These are phyloP conservation scores for Cyphomyrus plagiostoma DNA, from an alignment of 2,113 vertebrate genomes.

Conservation along the genomic window DNA sequence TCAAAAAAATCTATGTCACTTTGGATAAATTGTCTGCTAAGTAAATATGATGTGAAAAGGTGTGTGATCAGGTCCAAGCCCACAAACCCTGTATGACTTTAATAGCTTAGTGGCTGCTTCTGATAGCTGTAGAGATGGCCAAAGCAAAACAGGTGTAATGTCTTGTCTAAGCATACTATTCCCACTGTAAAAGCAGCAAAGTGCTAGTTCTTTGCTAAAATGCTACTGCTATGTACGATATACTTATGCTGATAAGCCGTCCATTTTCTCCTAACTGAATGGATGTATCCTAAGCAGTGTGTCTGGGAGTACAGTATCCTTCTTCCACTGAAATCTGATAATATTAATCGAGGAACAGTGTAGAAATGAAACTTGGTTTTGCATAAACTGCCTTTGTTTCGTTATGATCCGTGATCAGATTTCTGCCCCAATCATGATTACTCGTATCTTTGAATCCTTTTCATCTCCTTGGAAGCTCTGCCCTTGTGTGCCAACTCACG, in stretches of 20 bases:
- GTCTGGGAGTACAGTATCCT: neutral
- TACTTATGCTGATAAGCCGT: neutral
- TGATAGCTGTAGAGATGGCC: neutral
- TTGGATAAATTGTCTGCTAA: neutral
- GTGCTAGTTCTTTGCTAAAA: neutral
- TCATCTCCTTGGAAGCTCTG: neutral
- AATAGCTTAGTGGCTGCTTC: neutral
- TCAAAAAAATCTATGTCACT: neutral
- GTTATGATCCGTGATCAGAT: neutral
- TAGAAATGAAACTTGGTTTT: neutral
- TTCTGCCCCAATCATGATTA: neutral
- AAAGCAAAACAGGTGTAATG: neutral
- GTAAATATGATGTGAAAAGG: neutral
- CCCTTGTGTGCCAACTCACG: neutral
- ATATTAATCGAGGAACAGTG: neutral
- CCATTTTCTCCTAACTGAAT: neutral
- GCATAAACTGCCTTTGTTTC: neutral
- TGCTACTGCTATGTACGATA: neutral
- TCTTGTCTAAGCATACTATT: neutral
- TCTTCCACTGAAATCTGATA: neutral
- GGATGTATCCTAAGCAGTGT: neutral
- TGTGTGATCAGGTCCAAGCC: neutral
- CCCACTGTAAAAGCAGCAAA: neutral
- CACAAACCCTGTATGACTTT: neutral
- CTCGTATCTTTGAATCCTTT: neutral